phyloP scores from a whole-genome alignment of 1,140 invertebrate genomes.

The Spodoptera litura region DNA sequence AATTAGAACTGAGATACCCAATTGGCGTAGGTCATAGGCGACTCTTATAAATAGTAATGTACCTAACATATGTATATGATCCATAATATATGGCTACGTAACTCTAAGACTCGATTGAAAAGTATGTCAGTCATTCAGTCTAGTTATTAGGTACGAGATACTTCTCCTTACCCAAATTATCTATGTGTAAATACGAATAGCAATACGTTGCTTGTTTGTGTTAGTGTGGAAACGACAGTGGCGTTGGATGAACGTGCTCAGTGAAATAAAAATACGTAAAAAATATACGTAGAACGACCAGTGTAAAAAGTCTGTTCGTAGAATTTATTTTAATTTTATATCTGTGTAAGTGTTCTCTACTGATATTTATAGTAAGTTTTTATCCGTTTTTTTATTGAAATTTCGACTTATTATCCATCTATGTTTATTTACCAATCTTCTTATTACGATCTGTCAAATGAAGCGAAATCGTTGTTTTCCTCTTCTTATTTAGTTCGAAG shows the following conservation, averaged over 20 bases:
- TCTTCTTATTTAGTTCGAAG: neutral
- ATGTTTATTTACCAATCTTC: slow-evolving; percentile 16
- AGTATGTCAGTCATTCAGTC: no score
- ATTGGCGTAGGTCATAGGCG: no score
- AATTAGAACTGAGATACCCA: neutral
- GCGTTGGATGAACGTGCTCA: neutral
- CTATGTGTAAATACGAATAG: no score
- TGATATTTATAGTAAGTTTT: slow-evolving; percentile 1
- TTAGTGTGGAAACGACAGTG: slow-evolving; percentile 1
- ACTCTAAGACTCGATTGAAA: no score
- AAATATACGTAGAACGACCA: neutral
- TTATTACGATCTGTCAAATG: neutral
- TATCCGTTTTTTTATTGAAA: neutral
- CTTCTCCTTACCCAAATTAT: no score
- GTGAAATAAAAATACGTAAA: neutral
- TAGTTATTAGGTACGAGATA: no score
- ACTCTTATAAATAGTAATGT: no score
- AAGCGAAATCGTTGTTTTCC: neutral
- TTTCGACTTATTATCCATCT: neutral
- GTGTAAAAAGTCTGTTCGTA: no score
- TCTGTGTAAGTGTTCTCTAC: no score
- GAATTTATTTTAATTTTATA: no score
- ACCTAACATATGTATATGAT: no score
- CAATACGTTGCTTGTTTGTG: neutral
- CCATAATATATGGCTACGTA: no score